Percentiles rank a stretch among this genome's conserved stretches.
Evolutionary conservation across 2,888 invertebrate species (phyloP).

Genomic region (Hofmannophila pseudospretella): DNA sequence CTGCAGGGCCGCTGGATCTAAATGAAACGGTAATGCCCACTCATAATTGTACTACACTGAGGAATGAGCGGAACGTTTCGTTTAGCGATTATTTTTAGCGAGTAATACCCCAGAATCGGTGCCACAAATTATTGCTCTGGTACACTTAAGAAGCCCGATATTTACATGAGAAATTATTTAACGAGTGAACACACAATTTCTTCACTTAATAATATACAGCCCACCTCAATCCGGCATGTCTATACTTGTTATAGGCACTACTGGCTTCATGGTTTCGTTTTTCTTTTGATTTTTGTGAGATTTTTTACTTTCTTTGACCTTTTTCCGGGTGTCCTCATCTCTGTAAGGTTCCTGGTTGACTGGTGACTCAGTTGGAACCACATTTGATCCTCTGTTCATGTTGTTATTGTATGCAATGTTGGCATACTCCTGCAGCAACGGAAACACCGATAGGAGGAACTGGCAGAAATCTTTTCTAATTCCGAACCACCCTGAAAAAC

Average conservation of each 20-base stretch:
- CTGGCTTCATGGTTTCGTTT: constrained; percentile 88
- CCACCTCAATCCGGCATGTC: constrained; percentile 92
- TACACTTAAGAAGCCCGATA: constrained; percentile 40
- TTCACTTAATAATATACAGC: background rate
- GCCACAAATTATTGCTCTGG: constrained; percentile 60
- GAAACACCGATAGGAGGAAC: constrained; percentile 95
- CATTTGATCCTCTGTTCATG: constrained; percentile 43
- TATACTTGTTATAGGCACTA: constrained; percentile 92
- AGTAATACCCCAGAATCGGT: too few relatives aligned
- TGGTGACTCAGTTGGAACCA: constrained; percentile 51
- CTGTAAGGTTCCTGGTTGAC: constrained; percentile 66
- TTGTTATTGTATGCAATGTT: constrained; percentile 96
- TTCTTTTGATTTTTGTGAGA: constrained; percentile 84
- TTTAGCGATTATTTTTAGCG: too few relatives aligned
- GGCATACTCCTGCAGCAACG: constrained; percentile 97
- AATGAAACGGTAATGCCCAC: too few relatives aligned
- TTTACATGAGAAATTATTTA: constrained; percentile 30
- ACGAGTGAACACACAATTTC: constrained; percentile 59
- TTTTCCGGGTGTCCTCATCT: constrained; percentile 62
- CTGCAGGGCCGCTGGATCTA: too few relatives aligned
- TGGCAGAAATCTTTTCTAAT: constrained; percentile 98
- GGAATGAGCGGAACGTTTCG: too few relatives aligned
- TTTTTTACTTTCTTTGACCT: constrained; percentile 78
- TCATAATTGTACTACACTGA: too few relatives aligned
- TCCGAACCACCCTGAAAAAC: constrained; percentile 96